Evolutionary conservation across 1,140 invertebrate genomes (phyloP).

Genomic region (Papilio dardanus): DNA sequence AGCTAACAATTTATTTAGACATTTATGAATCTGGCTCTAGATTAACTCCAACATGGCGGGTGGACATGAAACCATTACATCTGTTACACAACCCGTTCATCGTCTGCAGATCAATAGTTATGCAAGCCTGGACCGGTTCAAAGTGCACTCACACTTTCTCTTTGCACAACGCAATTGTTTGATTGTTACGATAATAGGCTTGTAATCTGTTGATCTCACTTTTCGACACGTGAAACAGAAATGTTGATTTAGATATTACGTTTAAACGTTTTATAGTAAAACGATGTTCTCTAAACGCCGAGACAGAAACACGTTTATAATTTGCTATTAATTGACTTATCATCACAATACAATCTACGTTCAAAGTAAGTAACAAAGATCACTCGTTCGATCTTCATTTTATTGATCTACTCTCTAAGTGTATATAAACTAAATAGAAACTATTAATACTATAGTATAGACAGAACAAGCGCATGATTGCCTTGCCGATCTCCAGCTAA

Average conservation of each 20-base stretch:
- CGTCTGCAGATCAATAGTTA: constrained; percentile 31
- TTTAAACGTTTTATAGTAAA: neutral
- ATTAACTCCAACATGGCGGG: neutral
- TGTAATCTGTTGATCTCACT: constrained; percentile 16
- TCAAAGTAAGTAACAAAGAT: no score
- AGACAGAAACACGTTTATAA: no score
- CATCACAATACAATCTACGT: no score
- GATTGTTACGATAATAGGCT: constrained; percentile 14
- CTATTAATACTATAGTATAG: neutral
- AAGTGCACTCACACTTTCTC: constrained; percentile 40
- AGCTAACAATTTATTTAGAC: neutral
- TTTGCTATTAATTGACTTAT: no score
- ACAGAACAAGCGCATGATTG: neutral
- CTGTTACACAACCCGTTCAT: constrained; percentile 11
- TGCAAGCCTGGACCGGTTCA: constrained; percentile 38
- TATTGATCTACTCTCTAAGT: no score
- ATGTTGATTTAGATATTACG: neutral
- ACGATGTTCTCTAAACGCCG: neutral
- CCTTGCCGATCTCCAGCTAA: neutral
- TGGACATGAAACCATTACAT: constrained; percentile 14
- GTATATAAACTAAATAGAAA: constrained; percentile 29
- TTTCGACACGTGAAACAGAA: constrained; percentile 10
- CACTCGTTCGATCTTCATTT: no score
- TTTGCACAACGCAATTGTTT: constrained; percentile 31
- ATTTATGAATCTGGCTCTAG: constrained; percentile 1